Evolutionary conservation across 2,888 invertebrate species (phyloP), one percentile per base, ranked within the genome.

Genomic region (Epirrhoe alternata): DNA sequence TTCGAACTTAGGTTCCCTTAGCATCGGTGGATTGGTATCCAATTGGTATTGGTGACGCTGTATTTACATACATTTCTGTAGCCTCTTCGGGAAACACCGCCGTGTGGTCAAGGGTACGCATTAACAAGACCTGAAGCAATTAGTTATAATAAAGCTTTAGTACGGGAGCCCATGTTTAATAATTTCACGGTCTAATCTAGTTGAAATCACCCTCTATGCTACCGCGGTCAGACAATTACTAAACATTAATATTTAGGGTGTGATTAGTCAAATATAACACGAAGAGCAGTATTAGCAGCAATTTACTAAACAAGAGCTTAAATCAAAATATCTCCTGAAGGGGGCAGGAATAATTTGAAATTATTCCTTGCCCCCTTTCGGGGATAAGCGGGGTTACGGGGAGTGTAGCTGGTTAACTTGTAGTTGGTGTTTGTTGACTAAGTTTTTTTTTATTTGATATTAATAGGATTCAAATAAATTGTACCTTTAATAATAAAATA

Each of bases 221-320:
- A 50, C 49, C 49, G 30, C 1, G 38, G 38, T 35, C 53, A 35
- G 35, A 7, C 53, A 16, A 61, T 62, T 63, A 61, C 52, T 47
- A 58, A 51, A 63, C 64, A 71, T 64, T 65, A 71, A 66, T 69
- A 68, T 66, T 64, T 57, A 69, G 57, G 42, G 60, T 24, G 63
- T 63, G 61, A 66, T 71, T 70, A 72, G 55, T 66, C 50, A 68
- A 68, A 69, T 66, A 65, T 68, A 66, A 71, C 64, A 64, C 61
- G 66, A 45, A 53, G 42, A 72, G n/a, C 60, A 79, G 78, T 81
- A 84, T 86, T 84, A 84, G 79, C 82, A 83, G 80, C 83, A 85
- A 87, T 87, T 86, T 86, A 81, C 81, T 77, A 83, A 84, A 85
- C 84, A 85, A 77, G 81, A 81, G 80, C 80, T 83, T 84, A 86